phyloP scores from a whole-genome alignment of 35 echinoderm and acorn worm genomes.

The Stichopus chloronotus region DNA sequence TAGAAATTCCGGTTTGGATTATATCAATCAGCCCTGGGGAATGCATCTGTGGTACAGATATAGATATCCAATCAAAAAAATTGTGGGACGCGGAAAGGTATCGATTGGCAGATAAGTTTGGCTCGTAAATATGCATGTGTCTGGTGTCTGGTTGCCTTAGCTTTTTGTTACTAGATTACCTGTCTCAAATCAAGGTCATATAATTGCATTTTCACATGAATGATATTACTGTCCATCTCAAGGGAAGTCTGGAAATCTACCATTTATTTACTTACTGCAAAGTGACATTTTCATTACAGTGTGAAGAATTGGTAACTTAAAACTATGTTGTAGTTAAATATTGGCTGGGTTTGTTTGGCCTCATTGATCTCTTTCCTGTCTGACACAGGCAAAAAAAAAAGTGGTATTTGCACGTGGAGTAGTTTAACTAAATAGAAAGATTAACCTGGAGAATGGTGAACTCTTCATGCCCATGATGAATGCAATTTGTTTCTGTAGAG shows the following conservation, averaged over 20 bases:
- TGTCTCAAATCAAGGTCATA: not conserved
- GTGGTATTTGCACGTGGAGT: too few relatives aligned
- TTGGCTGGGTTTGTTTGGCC: too few relatives aligned
- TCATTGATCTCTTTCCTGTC: too few relatives aligned
- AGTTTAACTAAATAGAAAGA: too few relatives aligned
- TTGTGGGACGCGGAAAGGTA: not conserved
- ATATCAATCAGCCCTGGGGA: not conserved
- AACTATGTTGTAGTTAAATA: too few relatives aligned
- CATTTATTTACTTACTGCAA: too few relatives aligned
- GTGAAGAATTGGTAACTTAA: too few relatives aligned
- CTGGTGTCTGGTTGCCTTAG: not conserved
- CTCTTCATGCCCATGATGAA: too few relatives aligned
- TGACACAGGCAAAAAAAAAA: too few relatives aligned
- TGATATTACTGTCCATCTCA: not conserved
- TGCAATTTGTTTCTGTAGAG: too few relatives aligned
- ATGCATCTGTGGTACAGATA: not conserved
- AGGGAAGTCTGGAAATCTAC: not conserved
- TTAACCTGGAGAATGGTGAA: too few relatives aligned
- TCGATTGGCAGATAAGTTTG: not conserved
- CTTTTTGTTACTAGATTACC: not conserved
- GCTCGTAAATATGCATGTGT: not conserved
- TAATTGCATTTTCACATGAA: not conserved
- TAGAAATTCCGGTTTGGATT: not conserved
- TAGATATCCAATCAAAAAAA: not conserved
- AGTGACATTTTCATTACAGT: too few relatives aligned